These are phyloP conservation scores for Cinclus mexicanus DNA, from an alignment of 2,113 vertebrate genomes.

Conservation along the genomic window DNA sequence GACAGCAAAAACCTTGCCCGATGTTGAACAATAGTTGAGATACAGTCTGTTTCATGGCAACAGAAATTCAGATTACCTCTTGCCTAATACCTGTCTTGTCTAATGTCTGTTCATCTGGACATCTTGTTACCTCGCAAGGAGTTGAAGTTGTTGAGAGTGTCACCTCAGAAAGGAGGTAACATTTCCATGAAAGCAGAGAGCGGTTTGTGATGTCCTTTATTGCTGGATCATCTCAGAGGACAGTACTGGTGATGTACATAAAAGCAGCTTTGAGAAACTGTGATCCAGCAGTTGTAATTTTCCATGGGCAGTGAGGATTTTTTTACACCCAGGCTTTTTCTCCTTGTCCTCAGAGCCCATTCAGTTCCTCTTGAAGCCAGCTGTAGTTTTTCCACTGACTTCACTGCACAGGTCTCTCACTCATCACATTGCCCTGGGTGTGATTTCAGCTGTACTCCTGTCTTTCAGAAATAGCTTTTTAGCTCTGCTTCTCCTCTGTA, in stretches of 20 bases:
- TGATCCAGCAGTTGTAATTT: background rate
- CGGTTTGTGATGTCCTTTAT: background rate
- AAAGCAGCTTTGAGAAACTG: background rate
- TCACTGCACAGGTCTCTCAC: background rate
- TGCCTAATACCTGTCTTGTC: background rate
- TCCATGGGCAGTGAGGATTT: background rate
- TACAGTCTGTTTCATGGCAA: background rate
- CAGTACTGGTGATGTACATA: background rate
- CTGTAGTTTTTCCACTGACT: constrained; percentile 31
- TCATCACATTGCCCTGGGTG: background rate
- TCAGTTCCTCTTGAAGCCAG: background rate
- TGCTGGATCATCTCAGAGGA: background rate
- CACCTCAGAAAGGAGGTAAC: background rate
- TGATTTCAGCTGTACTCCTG: background rate
- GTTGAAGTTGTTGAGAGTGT: background rate
- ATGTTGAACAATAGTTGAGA: background rate
- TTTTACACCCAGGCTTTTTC: background rate
- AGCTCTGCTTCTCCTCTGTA: background rate
- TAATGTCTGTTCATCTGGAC: background rate
- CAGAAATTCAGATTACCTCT: background rate
- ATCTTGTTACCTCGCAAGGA: background rate
- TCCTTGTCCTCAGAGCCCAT: background rate
- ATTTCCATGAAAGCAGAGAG: background rate
- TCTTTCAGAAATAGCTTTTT: background rate
- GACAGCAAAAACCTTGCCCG: background rate